phyloP scores from a whole-genome alignment of 2,797 vertebrate genomes.

The Epinephelus coioides region DNA sequence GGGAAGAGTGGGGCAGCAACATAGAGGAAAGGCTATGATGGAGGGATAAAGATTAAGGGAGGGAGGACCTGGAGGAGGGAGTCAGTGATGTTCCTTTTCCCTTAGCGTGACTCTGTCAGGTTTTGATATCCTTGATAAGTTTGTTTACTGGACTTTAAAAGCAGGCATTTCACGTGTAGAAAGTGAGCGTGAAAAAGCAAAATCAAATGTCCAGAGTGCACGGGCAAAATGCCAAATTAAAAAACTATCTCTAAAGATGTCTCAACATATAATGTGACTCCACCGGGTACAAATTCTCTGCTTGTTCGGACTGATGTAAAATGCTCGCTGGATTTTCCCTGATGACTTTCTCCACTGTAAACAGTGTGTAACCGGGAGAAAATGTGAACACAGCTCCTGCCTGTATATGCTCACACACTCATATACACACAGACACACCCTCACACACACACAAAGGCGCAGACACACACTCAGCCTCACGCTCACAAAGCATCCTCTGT shows the following conservation, averaged over 20 bases:
- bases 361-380: conserved; percentile 44
- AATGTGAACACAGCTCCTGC: conserved; percentile 62
- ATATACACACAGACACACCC: conserved; percentile 46
- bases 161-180: neutral
- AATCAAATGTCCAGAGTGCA: neutral
- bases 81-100: conserved; percentile 36
- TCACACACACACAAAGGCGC: conserved; percentile 30
- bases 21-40: conserved; percentile 46
- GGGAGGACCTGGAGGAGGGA: conserved; percentile 37
- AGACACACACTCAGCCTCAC: conserved; percentile 54
- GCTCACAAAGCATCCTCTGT: conserved; percentile 87
- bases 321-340: conserved; percentile 15
- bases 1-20: conserved; percentile 72
- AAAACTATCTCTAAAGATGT: neutral
- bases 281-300: neutral
- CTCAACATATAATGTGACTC: neutral
- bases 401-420: conserved; percentile 51
- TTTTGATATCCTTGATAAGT: conserved; percentile 13
- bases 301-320: conserved; percentile 22
- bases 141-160: neutral
- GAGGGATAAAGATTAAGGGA: conserved; percentile 48
- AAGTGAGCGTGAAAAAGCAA: neutral
- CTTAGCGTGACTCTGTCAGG: conserved; percentile 6
- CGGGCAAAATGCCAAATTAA: neutral
- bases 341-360: conserved; percentile 42